phyloP scores from a whole-genome alignment of 2,888 invertebrate species.

The Malacosoma neustria region DNA sequence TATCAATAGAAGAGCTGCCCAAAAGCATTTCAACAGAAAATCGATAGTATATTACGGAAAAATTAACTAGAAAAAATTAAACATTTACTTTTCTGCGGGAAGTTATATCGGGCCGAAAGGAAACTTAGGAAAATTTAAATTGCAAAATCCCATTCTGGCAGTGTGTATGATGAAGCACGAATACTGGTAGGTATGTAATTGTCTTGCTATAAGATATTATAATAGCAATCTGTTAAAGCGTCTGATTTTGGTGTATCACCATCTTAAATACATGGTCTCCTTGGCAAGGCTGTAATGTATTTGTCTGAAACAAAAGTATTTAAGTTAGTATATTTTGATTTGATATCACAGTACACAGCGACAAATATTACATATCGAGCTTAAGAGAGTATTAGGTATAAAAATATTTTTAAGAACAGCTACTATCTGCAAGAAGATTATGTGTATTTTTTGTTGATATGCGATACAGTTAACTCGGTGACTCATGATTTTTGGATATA shows the following conservation, averaged over 20 bases:
- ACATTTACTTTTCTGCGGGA: constrained; percentile 2
- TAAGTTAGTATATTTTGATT: constrained; percentile 4
- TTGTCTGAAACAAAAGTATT: constrained; percentile 56
- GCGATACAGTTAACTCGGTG: too few species aligned
- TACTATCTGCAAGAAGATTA: too few species aligned
- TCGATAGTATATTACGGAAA: neutral
- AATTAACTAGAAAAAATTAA: neutral
- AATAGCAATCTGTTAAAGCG: constrained; percentile 16
- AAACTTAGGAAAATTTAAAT: constrained; percentile 27
- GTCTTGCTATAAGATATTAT: constrained; percentile 14
- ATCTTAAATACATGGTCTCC: constrained; percentile 59
- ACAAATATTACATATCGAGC: too few species aligned
- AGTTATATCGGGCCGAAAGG: constrained; percentile 12
- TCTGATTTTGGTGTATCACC: constrained; percentile 35
- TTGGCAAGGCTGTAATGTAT: constrained; percentile 57
- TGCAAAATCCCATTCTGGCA: constrained; percentile 64
- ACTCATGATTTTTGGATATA: too few species aligned
- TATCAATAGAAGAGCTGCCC: neutral
- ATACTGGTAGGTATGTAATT: constrained; percentile 66
- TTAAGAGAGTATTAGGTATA: too few species aligned
- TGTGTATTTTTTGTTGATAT: too few species aligned
- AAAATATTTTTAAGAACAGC: too few species aligned
- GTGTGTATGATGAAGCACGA: constrained; percentile 64
- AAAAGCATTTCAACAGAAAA: neutral
- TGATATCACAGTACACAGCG: constrained; percentile 4